Base-by-base conservation (phyloP, 2,888 invertebrate genomes). In the Augiades crinisus region DNA sequence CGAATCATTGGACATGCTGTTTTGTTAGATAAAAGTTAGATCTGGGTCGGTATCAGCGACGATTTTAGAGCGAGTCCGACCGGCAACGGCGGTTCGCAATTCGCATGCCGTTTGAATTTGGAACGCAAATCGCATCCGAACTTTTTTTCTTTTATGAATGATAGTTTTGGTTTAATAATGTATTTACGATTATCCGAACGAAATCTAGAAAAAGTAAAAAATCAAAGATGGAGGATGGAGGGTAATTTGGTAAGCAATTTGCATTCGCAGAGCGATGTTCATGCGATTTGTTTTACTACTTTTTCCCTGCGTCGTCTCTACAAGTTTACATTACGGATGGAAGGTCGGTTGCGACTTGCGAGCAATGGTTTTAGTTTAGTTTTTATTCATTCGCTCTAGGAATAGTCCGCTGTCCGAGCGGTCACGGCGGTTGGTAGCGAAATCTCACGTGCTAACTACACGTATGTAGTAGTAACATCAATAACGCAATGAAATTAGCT, bases 1-100 rank as follows among this genome's bases (percentile, higher is more conserved):
- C 70, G 64, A 67, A 68, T 71, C 64, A 70, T 68, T 65, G 67
- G 65, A 65, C 61, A 55, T 55, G 63, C 61, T 64, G 65, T 65
- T 69, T 68, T 62, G 56, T 50, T 50, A 50, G 43, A 50, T 50
- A 59, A 68, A 64, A 64, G 55, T 53, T 63, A 61, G 53, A 76
- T 66, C 65, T 77, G 67, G 75, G 72, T 75, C 72, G 75, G 63
- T 63, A 50, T 50, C 43, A 37, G 50, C 43, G 50, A 50, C 50
- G 43, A 30, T 50, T 50, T 50, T 50, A 50, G 43, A 50, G 49
- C 43, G 49, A 50, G 19, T 50, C 49, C 41, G 41, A 50, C 49
- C 49, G 49, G 49, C 49, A 50, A 36, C 49, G 40, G 33, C 27
- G 31, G 12, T 43, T 43, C 43, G 31, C 43, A 3, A 30, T 40